Evolutionary conservation across 2,888 invertebrate species (phyloP), one percentile per base, ranked within the genome.

Genomic region (Scrobipalpa costella): DNA sequence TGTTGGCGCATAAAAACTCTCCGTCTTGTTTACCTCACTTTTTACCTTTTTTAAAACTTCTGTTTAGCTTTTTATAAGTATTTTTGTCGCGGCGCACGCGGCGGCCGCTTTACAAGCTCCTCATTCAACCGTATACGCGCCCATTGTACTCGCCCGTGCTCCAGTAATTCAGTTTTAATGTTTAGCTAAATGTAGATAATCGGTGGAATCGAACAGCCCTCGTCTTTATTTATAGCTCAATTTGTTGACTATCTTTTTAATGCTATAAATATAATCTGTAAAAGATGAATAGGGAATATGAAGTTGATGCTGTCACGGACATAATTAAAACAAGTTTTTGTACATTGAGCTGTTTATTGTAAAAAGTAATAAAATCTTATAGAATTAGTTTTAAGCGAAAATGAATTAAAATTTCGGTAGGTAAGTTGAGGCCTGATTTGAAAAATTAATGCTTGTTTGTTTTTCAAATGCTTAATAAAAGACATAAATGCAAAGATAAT

Each of bases 11-110:
- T 68, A 76, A 88, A 89, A 90, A 90, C 88, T 84, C 80, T 73
- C 79, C 87, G 82, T 85, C 86, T 89, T 90, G 88, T 91, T 90
- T 90, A 90, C 90, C 86, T 86, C 90, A 88, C 85, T 88, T 90
- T 90, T 89, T 89, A 88, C 81, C 80, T 90, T 91, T 90, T 88
- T 85, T 87, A 76, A 80, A 86, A 85, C 83, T 85, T 79, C 83
- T 84, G 83, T 86, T 85, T 78, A 76, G 75, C 76, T 85, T 88
- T 89, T 88, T 88, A 78, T 80, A 76, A 71, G 79, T 85, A 86
- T 87, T 88, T 88, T 83, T 79, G 86, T 85, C 84, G 83, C 72
- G 72, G 83, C 85, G 84, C 88, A 84, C 87, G 88, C 87, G 86
- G 86, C 88, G 67, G 73, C 77, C 74, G 78, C 81, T 83, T 83